Evolutionary conservation across 2,888 invertebrate genomes (phyloP), one percentile per base, ranked within the genome.

Genomic region (Serrognathus titanus): DNA sequence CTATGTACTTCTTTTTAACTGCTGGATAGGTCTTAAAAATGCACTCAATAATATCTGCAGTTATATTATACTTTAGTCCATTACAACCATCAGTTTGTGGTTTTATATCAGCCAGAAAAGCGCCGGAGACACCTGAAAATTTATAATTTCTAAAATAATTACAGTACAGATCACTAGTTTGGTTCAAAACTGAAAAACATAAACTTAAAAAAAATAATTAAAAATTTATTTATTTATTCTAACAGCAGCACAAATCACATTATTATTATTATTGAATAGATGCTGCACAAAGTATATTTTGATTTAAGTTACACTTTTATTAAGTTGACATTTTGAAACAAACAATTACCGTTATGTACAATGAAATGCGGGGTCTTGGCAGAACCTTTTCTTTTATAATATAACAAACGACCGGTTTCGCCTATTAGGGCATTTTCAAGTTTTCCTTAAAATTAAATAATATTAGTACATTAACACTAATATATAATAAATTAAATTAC

Each of bases 1-100:
- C 98, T 56, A 89, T 80, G 77, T 98, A 97, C 83, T 98, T 98
- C 82, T 90, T 91, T 72, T 94, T 90, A 0, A 99, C 99, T 65
- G 97, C 95, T 13, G 99, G 99, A 82, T 99, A 99, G 59, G 99
- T 98, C 80, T 95, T 94, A 78, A 99, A 99, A 80, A 99, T 97
- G 69, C 96, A 94, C 71, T 97, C 93, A 75, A 99, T 97, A 53
- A 97, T 90, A 76, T 99, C 99, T 53, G 92, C 86, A 3, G 97
- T 97, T 50, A 99, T 85, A 78, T 98, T 99, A 77, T 99, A 97
- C 75, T 94, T 95, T 37, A 97, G 85, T 48, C 97, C 97, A 77
- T 97, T 97, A 71, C 93, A 94, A 24, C 97, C 97, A 75, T 97
- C 97, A 1, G 94, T 93, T 79, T 96, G 94, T 1, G 97, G 97